A percentile compares a stretch with the other conserved stretches of the same genome.
phyloP scores from a whole-genome alignment of 2,888 invertebrate genomes.

The Napeogenes inachia region DNA sequence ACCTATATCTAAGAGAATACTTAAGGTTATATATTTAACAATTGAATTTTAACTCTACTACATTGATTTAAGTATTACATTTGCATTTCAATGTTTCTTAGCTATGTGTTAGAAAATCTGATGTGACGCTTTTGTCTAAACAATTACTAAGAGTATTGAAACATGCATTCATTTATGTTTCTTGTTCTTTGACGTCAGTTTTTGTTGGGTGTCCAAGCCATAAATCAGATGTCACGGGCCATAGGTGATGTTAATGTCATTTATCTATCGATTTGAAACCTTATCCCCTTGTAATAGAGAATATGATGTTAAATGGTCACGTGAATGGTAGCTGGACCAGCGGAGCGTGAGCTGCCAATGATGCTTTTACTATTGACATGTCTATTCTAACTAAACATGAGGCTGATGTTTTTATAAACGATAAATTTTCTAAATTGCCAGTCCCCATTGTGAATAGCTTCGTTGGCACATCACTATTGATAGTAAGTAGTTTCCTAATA shows the following conservation, averaged over 20 bases:
- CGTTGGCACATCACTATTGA: conserved; percentile 37
- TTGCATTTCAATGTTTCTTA: conserved; percentile 19
- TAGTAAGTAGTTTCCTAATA: conserved; percentile 1
- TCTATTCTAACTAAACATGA: conserved; percentile 56
- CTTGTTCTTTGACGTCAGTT: conserved; percentile 69
- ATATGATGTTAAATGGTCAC: conserved; percentile 18
- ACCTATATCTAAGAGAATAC: conserved; percentile 30
- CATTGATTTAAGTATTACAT: conserved; percentile 30
- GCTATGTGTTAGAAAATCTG: conserved; percentile 28
- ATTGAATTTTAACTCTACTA: conserved; percentile 25
- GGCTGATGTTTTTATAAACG: conserved; percentile 66
- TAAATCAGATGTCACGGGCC: conserved; percentile 65
- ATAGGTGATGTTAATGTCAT: conserved; percentile 34
- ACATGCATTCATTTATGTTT: conserved; percentile 69
- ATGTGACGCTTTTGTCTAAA: conserved; percentile 65
- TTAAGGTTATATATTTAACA: not conserved
- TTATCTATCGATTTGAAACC: conserved; percentile 35
- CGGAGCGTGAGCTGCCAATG: conserved; percentile 53
- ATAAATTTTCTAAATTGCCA: conserved; percentile 61
- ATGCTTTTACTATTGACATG: conserved; percentile 60
- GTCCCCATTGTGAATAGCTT: conserved; percentile 52
- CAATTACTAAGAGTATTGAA: conserved; percentile 73
- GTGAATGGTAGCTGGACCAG: conserved; percentile 30
- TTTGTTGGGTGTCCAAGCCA: conserved; percentile 73
- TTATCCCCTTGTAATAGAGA: conserved; percentile 30